Base-by-base conservation (phyloP, 1,140 invertebrate species). In the Teleopsis dalmanni region DNA sequence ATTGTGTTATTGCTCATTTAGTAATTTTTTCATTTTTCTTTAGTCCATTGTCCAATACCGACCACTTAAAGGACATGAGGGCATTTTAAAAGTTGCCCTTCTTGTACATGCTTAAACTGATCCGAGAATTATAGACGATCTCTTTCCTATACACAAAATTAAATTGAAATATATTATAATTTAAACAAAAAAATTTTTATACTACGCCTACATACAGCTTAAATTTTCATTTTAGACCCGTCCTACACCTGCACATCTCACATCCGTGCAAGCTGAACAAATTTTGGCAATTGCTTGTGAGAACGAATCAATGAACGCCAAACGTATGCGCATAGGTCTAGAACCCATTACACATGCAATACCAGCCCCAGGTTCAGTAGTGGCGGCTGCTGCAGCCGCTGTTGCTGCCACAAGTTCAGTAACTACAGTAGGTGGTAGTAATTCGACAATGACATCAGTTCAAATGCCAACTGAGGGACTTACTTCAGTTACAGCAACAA, bases 291-390 rank as follows among this genome's bases (percentile, higher is more conserved):
- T 87, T 57, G 94, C 94, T 36, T 96, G 93, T 72, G 93, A 96
- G 75, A 96, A 96, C 72, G 94, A 96, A 73, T 91, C 88, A 69
- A 85, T 94, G 69, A 96, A 96, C 72, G 93, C 92, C 23, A 96
- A 95, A 74, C 81, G 92, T 59, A 95, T 96, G 91, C 81, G 92
- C 53, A 80, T 95, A 60, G 94, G 94, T 46, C 76, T 96, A 56
- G 93, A 96, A 70, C 94, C 93, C 33, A 86, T 96, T 70, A 85
- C 89, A 73, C 86, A 92, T 72, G 84, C 87, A 16, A 81, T 87
- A 76, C 85, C 86, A 53, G 76, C 83, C 50, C 75, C 82, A 31
- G 62, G 65, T 27, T 67, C 59, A 47, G 78, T 82, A 41, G 78
- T 79, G 42, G 80, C 79, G 16, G 76, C 76, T 52, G 62, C 62